A percentile compares a stretch with the other conserved stretches of the same genome.
Evolutionary conservation across 2,888 invertebrate genomes (phyloP).

Genomic region (Ommatoiulus sabulosus): DNA sequence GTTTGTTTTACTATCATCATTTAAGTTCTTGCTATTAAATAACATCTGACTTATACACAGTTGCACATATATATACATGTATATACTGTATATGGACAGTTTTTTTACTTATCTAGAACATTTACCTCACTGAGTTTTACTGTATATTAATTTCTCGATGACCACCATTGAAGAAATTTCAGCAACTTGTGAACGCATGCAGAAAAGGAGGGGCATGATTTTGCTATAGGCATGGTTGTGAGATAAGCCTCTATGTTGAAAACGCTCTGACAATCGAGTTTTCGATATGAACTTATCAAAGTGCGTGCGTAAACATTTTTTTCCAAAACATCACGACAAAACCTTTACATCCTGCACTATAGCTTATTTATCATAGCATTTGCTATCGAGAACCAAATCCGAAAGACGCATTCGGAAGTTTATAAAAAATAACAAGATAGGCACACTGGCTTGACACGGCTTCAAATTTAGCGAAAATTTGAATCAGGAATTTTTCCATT

Average conservation of each 20-base stretch:
- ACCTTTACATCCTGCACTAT: neutral
- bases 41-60: too few relatives aligned
- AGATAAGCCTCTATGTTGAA: constrained; percentile 7
- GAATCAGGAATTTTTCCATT: too few relatives aligned
- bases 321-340: neutral
- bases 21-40: too few relatives aligned
- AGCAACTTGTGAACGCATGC: neutral
- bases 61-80: neutral
- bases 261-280: neutral
- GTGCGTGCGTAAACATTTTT: neutral
- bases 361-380: neutral
- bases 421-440: neutral
- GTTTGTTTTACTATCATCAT: too few relatives aligned
- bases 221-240: neutral
- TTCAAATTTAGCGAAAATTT: neutral
- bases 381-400: neutral
- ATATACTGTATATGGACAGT: neutral
- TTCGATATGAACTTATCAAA: neutral
- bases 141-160: neutral
- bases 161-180: neutral
- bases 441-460: neutral
- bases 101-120: too few relatives aligned
- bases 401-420: neutral
- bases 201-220: neutral
- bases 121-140: too few relatives aligned